Base-by-base conservation (phyloP, 2,113 vertebrate species). In the Sapajus apella region DNA sequence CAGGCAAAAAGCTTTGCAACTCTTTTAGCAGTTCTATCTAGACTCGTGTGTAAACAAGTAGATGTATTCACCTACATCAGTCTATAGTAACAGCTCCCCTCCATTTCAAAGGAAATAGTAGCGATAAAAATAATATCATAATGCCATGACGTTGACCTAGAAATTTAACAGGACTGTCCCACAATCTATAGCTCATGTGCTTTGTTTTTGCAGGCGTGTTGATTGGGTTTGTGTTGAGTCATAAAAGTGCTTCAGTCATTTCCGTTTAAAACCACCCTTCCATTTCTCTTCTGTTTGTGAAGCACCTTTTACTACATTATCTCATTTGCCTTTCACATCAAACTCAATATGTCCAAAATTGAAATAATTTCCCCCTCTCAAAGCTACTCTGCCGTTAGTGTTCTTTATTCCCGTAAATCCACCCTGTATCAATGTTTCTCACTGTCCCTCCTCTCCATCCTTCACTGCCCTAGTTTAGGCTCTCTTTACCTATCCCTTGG, bases 251-350 rank as follows among this genome's bases (percentile, higher is more conserved):
- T 68, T 77, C 72, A 70, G 84, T 56, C 91, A 97, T 90, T 97
- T 96, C 90, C 94, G 97, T 92, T 96, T 90, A 95, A 90, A 96
- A 97, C 97, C 96, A 70, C 80, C 47, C 93, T 85, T 85, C 82
- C 84, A 92, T 92, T 75, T 92, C 95, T 97, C 97, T 97, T 96
- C 96, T 96, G 85, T 61, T 87, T 83, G 73, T 81, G 81, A 87
- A 97, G 91, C 89, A 85, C 91, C 95, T 87, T 97, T 45, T 30
- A 92, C 93, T 84, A 25, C 96, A 96, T 97, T 97, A 97, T 95
- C 96, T 97, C 96, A 95, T 97, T 97, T 97, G 43, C 85, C 81
- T 97, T 70, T 96, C 81, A 35, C 88, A 90, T 94, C 91, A 75
- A 92, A 70, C 35, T 58, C 90, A 86, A 2, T 58, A 35, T 87